Conservation (phyloP, 1,140 invertebrate species). For the Drosophila ironensis region DNA sequence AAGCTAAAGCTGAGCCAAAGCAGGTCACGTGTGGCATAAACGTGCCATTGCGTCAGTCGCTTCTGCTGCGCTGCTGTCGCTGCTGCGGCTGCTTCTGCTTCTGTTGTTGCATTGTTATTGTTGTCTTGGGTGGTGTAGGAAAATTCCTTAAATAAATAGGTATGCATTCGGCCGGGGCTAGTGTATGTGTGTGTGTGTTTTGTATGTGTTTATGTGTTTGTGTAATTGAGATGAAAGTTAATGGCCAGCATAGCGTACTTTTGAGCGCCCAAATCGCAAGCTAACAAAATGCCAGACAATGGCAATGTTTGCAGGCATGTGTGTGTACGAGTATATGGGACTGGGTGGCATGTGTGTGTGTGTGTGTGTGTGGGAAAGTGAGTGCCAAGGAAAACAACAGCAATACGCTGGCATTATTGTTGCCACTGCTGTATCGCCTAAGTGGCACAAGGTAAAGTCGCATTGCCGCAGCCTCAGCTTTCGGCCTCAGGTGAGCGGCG, state of each 20-base stretch:
- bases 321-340: conserved; percentile 13
- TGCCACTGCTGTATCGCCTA: conserved; percentile 49
- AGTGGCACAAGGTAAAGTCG: conserved; percentile 77
- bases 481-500: conserved; percentile 18
- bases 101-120: conserved; percentile 43
- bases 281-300: conserved; percentile 75
- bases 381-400: conserved; percentile 56
- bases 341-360: no score
- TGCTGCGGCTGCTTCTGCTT: neutral
- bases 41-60: conserved; percentile 70
- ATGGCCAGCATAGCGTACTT: conserved; percentile 73
- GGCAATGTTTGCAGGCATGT: conserved; percentile 16
- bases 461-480: conserved; percentile 40
- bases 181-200: neutral
- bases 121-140: conserved; percentile 64
- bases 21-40: conserved; percentile 79
- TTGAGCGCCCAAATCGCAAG: conserved; percentile 67
- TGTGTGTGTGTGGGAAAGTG: conserved; percentile 43
- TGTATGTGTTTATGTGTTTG: conserved; percentile 31
- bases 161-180: conserved; percentile 11
- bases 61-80: conserved; percentile 2
- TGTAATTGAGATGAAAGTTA: conserved; percentile 80
- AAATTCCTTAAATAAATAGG: conserved; percentile 74
- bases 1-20: conserved; percentile 53
- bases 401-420: conserved; percentile 35